Evolutionary conservation across 1,140 invertebrate genomes (phyloP), one percentile per base, ranked within the genome.

Genomic region (Eubasilissa regina): DNA sequence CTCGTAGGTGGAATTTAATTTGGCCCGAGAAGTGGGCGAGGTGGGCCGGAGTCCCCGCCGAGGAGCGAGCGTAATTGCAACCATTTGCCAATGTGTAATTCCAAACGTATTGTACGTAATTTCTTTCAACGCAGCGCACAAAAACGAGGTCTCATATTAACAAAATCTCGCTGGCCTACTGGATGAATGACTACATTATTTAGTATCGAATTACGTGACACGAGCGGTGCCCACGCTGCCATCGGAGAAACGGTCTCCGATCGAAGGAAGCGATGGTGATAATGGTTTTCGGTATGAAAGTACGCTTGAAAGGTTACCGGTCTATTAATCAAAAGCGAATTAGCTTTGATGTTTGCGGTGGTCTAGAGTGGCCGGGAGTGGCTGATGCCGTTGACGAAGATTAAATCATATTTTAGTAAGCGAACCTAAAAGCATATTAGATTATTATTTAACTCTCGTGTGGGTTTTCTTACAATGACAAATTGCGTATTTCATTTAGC

Each of bases 71-170:
- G 70, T 56, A 55, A 74, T 56, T 74, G 51, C 70, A 55, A 35
- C 25, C 25, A 74, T 74, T 74, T 74, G 53, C 51, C 70, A 74
- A 74, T 56, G 48, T 70, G 47, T 70, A 74, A 74, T 74, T 74
- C 43, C 53, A 74, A 56, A 74, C 53, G 70, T 74, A 68, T n/a
- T 47, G 64, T 68, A 48, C 35, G 13, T 68, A 74, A 74, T 74
- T 55, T 74, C 70, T 74, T 74, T 74, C 12, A 21, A 8, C 51
- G 35, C 13, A 21, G 4, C 51, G 35, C 13, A 21, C 35, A 12
- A 56, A 19, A 74, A 44, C n/a, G 51, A 58, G 70, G 48, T 19
- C 70, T 74, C 25, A 48, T 11, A 70, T 35, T 25, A 35, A 35
- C 25, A 19, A 43, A 70, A 47, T 70, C 7, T 73, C 68, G n/a